Conservation (phyloP, 2,888 invertebrate species). For the Blastobasis adustella region DNA sequence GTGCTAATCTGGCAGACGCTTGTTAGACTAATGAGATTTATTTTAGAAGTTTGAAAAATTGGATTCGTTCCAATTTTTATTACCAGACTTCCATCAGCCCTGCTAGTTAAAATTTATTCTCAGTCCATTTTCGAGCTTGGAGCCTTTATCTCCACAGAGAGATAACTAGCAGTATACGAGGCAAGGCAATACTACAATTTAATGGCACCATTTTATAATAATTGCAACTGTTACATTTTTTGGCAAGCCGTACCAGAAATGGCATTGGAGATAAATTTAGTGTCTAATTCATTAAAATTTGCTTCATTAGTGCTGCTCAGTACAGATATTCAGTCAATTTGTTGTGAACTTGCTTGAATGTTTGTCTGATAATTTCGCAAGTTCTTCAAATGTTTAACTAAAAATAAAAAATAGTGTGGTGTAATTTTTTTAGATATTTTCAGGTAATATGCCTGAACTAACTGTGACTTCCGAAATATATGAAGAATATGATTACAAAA, state of each 20-base stretch:
- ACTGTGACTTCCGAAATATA: slow-evolving; percentile 85
- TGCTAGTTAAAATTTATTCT: slow-evolving; percentile 18
- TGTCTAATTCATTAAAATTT: neutral
- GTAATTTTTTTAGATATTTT: slow-evolving; percentile 32
- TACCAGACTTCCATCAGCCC: slow-evolving; percentile 35
- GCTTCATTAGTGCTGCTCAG: neutral
- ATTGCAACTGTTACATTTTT: neutral
- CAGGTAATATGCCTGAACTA: slow-evolving; percentile 53
- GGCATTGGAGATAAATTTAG: slow-evolving; percentile 11
- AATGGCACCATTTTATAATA: neutral
- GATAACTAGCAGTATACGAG: too few species aligned
- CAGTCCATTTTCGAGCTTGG: neutral
- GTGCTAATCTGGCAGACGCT: slow-evolving; percentile 42
- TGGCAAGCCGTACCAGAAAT: slow-evolving; percentile 5
- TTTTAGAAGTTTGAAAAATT: slow-evolving; percentile 64
- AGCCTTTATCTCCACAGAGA: too few species aligned
- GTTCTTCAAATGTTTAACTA: too few species aligned
- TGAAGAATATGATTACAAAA: slow-evolving; percentile 78
- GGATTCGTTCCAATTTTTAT: slow-evolving; percentile 61
- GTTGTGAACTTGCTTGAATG: too few species aligned
- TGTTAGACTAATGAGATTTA: slow-evolving; percentile 50
- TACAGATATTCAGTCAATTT: too few species aligned
- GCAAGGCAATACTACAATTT: too few species aligned
- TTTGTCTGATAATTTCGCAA: too few species aligned
- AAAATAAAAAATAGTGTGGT: neutral